Base-by-base conservation (phyloP, 2,888 invertebrate genomes). In the Galerucella calmariensis region DNA sequence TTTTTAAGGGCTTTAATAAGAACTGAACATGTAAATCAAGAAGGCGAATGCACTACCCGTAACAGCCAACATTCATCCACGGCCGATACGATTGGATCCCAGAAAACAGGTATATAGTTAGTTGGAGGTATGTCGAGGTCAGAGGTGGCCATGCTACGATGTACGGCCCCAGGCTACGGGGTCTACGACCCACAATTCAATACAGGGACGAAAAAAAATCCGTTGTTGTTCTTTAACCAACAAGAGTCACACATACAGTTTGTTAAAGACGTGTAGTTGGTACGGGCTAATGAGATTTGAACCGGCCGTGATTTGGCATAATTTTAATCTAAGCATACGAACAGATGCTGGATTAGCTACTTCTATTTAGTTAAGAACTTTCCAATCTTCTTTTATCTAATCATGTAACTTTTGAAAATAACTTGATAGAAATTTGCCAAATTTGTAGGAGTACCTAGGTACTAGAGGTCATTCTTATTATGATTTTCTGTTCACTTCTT, bases 41-140 rank as follows among this genome's bases (percentile, higher is more conserved):
- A 65, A 62, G 62, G 61, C 58, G 61, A 67, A 72, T 59, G 72
- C 72, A 67, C 73, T 68, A 56, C 63, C 63, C 62, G 53, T 72
- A 66, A 66, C 59, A 67, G 51, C 16, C 72, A 46, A 56, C 61
- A 65, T 68, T 67, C 73, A 41, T 62, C 65, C 63, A 65, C 46
- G 41, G 62, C 27, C 70, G 61, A 51, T 70, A 41, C 65, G 65
- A 58, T 65, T 53, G 65, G 71, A 71, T 71, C 71, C 71, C 71
- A 65, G 79, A 82, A 81, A 86, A 85, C 85, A 85, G 85, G 85
- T 85, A 86, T 81, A 65, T 69, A 69, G 83, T 78, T 82, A 86
- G 86, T 85, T 81, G 83, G 79, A 83, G 86, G 86, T 86, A 86
- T 86, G 87, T 80, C 87, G 87, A 86, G 87, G 87, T 87, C 86